Conservation (phyloP, 2,797 vertebrate genomes). For the Poecilia velifera region DNA sequence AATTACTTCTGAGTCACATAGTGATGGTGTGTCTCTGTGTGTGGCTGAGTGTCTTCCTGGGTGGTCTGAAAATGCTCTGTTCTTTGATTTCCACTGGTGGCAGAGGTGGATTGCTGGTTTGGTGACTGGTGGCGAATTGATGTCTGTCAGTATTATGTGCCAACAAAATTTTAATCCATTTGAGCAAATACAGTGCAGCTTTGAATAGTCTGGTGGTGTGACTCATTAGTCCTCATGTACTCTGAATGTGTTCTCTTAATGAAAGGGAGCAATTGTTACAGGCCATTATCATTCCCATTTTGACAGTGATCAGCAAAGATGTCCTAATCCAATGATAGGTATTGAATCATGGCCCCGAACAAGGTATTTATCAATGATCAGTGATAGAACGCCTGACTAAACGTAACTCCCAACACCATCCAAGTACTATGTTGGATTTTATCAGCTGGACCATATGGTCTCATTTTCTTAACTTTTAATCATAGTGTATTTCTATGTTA, state of each 20-base stretch:
- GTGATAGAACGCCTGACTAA: neutral
- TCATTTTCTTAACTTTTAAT: neutral
- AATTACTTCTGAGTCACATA: constrained; percentile 23
- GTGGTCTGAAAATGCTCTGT: constrained; percentile 66
- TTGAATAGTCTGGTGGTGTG: neutral
- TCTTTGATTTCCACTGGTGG: constrained; percentile 45
- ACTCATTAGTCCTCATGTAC: constrained; percentile 16
- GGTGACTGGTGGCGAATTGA: constrained; percentile 53
- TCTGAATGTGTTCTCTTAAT: neutral
- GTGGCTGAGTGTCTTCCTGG: constrained; percentile 41
- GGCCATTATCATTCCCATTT: neutral
- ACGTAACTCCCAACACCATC: neutral
- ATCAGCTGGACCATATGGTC: neutral
- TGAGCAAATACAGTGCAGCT: constrained; percentile 7
- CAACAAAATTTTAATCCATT: constrained; percentile 38
- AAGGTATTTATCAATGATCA: neutral
- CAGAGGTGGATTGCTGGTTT: constrained; percentile 39
- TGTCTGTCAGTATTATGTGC: constrained; percentile 34
- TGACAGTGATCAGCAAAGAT: neutral
- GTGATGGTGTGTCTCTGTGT: constrained; percentile 11
- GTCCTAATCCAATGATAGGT: neutral
- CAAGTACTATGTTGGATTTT: neutral
- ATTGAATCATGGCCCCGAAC: neutral
- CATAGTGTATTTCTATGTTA: neutral
- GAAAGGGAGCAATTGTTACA: neutral